Percentiles rank a stretch among this genome's conserved stretches.
Conservation (phyloP, 2,113 vertebrate genomes). For the Addax nasomaculatus region DNA sequence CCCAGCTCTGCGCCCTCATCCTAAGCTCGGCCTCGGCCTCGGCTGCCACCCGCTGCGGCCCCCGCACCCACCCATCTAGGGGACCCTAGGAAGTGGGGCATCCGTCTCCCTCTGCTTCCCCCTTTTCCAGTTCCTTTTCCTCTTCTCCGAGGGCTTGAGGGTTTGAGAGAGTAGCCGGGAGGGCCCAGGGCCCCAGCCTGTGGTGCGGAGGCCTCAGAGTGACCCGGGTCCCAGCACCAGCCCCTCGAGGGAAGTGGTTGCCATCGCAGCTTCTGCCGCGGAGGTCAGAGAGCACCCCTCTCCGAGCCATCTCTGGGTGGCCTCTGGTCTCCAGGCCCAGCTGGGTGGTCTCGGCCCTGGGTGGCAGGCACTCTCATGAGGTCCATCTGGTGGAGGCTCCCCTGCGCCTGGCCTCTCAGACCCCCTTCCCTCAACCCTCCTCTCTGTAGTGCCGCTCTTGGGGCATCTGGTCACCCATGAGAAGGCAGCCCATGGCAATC, state of each 20-base stretch:
- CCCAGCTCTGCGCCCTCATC: constrained; percentile 85
- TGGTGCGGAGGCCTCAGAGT: constrained; percentile 22
- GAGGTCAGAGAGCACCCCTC: not conserved
- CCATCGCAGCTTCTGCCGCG: accelerated
- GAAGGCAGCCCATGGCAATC: not conserved
- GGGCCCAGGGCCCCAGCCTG: constrained; percentile 52
- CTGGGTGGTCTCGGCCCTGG: not conserved
- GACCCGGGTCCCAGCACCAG: not conserved
- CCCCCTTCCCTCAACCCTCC: not conserved
- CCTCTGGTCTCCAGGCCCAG: not conserved
- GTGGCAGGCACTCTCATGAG: accelerated
- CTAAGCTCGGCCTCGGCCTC: constrained; percentile 69
- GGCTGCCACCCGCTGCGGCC: constrained; percentile 51
- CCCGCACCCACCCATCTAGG: constrained; percentile 59
- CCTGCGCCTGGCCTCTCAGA: not conserved
- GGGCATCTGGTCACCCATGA: not conserved
- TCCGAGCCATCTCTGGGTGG: not conserved
- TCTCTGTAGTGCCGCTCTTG: not conserved
- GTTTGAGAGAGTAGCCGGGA: constrained; percentile 68
- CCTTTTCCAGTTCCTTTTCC: constrained; percentile 56
- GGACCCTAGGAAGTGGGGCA: constrained; percentile 52
- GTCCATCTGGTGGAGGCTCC: accelerated
- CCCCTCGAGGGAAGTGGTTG: constrained; percentile 27
- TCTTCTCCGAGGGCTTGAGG: constrained; percentile 55
- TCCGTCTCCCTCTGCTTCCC: constrained; percentile 59